Evolutionary conservation across 2,888 invertebrate species (phyloP), one percentile per base, ranked within the genome.

Genomic region (Phalangium opilio): DNA sequence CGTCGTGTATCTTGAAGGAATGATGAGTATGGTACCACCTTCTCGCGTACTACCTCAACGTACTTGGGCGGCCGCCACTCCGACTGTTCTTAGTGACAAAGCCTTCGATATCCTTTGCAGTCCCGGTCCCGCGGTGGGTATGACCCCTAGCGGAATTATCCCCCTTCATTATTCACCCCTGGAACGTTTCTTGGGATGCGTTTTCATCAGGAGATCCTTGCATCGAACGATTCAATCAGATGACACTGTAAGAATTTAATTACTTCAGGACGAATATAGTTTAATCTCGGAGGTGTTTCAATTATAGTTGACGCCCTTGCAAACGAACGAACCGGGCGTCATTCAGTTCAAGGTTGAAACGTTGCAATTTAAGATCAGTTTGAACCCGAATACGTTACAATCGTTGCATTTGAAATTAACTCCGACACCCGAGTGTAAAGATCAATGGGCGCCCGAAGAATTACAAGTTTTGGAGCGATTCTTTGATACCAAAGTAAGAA

Each of bases 141-240:
- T 8, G 27, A 27, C 27, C 8, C 50, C 49, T n/a, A 47, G 44
- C 1, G 47, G 47, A n/a, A 41, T 50, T 1, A 55, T 40, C 36
- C 54, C 54, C 8, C 51, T 56, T 17, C 86, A 18, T 64, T 62
- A 60, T 44, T 57, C 58, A 10, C 67, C 69, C 10, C 58, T 93
- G 48, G 91, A 93, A 68, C 73, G 91, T 53, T 93, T 93, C 68
- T 73, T 95, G 34, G 91, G 91, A 36, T 90, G 90, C 64, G 84
- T 87, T 41, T 90, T 83, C 63, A 81, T 93, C 78, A 75, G 86
- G 50, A 72, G 87, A 45, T 83, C 89, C 60, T 68, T 93, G 54
- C 85, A 87, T 58, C 74, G 90, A 39, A 81, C 83, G 60, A 81
- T 91, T 46, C 83, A 83, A 60, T 75, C 73, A 41, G 89, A 89